Evolutionary conservation across 1,140 invertebrate genomes (phyloP), one percentile per base, ranked within the genome.

Genomic region (Atta texana): DNA sequence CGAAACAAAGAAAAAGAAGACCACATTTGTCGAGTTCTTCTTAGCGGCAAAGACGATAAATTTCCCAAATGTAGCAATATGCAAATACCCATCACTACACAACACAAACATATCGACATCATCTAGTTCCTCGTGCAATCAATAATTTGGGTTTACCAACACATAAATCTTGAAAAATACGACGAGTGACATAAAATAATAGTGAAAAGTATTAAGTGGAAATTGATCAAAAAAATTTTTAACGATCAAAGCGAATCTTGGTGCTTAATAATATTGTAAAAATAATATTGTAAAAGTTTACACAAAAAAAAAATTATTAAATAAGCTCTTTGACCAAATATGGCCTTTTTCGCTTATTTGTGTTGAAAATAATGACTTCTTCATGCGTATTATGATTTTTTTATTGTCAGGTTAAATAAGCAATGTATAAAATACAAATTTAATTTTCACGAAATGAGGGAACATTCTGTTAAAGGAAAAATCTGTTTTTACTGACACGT

Each of bases 1-100:
- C 76, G 93, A 18, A 57, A 77, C 1, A 39, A 53, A 84, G 24
- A 12, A 51, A 64, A 71, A 75, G 18, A 77, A 49, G 28, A 12
- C n/a, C 5, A 31, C 31, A 51, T 49, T 69, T 75, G 28, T 66
- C 34, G 39, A 31, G 12, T 31, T 4, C 10, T 61, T 31, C 24
- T 61, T 12, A 14, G 24, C 5, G 8, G 12, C 16, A 14, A 16
- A 21, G 44, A 31, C 39, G 4, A 10, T 44, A 10, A 44, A 10
- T 28, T 84, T 61, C 49, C 8, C 55, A 24, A 44, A 16, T 57
- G 49, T 31, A n/a, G 31, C 4, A 16, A 44, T 10, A 55, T 61
- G 39, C 69, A 31, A 74, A 72, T 82, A 34, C 12, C 10, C 31
- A 39, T 66, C 28, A 34, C 16, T 69, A 21, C 44, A 14, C 34